These are phyloP conservation scores for Serranochromis macrocephalus DNA, from an alignment of 2,113 vertebrate genomes.

Conservation along the genomic window DNA sequence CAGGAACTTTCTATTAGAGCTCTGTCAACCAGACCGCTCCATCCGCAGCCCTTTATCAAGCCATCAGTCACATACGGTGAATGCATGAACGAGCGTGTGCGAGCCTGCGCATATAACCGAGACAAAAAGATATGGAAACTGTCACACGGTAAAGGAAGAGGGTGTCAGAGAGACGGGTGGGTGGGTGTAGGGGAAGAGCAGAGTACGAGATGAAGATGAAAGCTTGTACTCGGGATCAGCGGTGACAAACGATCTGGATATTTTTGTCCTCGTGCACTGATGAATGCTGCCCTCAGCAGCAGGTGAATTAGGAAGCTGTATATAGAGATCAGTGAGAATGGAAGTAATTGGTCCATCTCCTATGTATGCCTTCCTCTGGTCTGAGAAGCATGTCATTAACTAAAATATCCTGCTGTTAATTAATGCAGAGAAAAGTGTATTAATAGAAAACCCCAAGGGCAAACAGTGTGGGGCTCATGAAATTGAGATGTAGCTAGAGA, in stretches of 20 bases:
- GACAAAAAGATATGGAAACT: slow-evolving; percentile 39
- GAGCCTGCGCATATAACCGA: background rate
- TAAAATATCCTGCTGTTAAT: slow-evolving; percentile 31
- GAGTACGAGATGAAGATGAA: slow-evolving; percentile 32
- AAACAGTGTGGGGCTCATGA: background rate
- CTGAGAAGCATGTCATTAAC: slow-evolving; percentile 32
- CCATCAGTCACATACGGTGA: slow-evolving; percentile 30
- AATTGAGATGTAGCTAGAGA: background rate
- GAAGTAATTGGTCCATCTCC: slow-evolving; percentile 55
- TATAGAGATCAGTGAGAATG: slow-evolving; percentile 51
- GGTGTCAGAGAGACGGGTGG: slow-evolving; percentile 4
- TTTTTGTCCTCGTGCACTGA: slow-evolving; percentile 47
- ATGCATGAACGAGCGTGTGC: background rate
- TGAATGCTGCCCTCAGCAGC: slow-evolving; percentile 38
- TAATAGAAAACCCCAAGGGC: slow-evolving; percentile 31
- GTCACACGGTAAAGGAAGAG: slow-evolving; percentile 18
- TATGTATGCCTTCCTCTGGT: background rate
- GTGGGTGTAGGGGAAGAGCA: background rate
- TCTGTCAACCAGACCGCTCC: slow-evolving; percentile 33
- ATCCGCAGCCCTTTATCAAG: slow-evolving; percentile 51
- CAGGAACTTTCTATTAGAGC: slow-evolving; percentile 54
- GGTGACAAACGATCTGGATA: slow-evolving; percentile 65
- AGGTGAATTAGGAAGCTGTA: slow-evolving; percentile 43
- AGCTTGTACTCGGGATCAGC: slow-evolving; percentile 35
- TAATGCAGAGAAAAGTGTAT: slow-evolving; percentile 42